Evolutionary conservation across 2,113 vertebrate genomes (phyloP).

Genomic region (Pollachius pollachius): DNA sequence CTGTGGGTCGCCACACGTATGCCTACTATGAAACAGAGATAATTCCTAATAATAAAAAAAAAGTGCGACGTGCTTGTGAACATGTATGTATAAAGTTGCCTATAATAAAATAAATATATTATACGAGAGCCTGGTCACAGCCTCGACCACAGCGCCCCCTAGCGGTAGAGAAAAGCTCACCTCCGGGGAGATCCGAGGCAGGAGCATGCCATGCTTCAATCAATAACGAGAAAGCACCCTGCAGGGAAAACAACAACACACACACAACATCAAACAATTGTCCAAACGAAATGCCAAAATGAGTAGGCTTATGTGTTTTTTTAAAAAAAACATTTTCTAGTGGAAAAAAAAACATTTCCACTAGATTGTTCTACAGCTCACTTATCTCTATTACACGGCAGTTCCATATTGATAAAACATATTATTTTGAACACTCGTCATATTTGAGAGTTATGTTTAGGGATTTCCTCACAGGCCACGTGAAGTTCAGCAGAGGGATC

Average conservation of each 20-base stretch:
- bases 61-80: conserved; percentile 34
- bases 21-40: neutral
- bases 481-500: conserved; percentile 92
- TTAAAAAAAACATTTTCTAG: no score
- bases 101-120: neutral
- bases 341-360: neutral
- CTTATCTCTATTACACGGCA: neutral
- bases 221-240: conserved; percentile 94
- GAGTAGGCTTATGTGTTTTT: neutral
- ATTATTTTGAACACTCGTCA: neutral
- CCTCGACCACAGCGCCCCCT: conserved; percentile 71
- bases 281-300: no score
- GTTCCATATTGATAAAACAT: neutral
- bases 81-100: conserved; percentile 15
- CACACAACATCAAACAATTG: neutral
- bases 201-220: conserved; percentile 90
- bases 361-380: no score
- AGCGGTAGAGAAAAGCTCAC: conserved; percentile 73
- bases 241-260: conserved; percentile 11
- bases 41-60: neutral
- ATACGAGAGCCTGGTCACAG: conserved; percentile 4
- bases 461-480: conserved; percentile 90
- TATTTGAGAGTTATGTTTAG: neutral
- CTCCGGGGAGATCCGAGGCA: conserved; percentile 79
- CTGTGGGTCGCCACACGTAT: conserved; percentile 50